phyloP scores from a whole-genome alignment of 2,888 invertebrate species.

The Strigamia maritima region DNA sequence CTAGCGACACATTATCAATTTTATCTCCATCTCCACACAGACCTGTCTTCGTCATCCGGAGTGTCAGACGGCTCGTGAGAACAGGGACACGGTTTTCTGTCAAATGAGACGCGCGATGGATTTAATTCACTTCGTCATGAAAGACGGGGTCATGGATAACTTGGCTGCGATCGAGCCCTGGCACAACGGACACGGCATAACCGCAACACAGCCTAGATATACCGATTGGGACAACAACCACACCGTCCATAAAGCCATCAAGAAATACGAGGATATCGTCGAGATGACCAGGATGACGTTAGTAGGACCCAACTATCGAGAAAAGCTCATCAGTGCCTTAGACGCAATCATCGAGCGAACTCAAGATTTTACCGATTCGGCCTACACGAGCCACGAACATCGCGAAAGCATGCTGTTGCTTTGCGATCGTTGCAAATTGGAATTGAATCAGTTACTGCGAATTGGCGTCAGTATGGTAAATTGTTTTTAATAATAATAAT shows the following conservation, averaged over 20 bases:
- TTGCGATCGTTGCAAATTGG: constrained; percentile 82
- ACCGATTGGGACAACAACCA: constrained; percentile 63
- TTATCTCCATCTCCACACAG: constrained; percentile 53
- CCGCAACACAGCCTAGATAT: constrained; percentile 28
- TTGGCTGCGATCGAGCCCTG: constrained; percentile 48
- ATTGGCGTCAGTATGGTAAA: constrained; percentile 78
- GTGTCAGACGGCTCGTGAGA: constrained; percentile 86
- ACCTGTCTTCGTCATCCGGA: constrained; percentile 92
- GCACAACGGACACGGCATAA: constrained; percentile 40
- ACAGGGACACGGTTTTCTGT: constrained; percentile 95
- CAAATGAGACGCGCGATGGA: constrained; percentile 97
- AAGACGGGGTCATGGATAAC: constrained; percentile 79
- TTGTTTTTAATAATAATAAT: constrained; percentile 39
- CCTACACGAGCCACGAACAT: constrained; percentile 96
- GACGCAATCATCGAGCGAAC: constrained; percentile 91
- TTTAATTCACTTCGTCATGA: constrained; percentile 93
- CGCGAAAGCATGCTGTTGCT: constrained; percentile 87
- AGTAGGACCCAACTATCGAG: constrained; percentile 64
- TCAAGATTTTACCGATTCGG: constrained; percentile 96
- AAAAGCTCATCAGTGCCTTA: constrained; percentile 79
- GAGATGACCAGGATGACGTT: constrained; percentile 81
- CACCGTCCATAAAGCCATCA: constrained; percentile 76
- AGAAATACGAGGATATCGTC: constrained; percentile 79
- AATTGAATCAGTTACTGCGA: constrained; percentile 84
- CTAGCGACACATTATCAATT: background rate